A percentile compares a stretch with the other conserved stretches of the same genome.
phyloP scores from a whole-genome alignment of 2,113 vertebrate species.

The Nicator chloris region DNA sequence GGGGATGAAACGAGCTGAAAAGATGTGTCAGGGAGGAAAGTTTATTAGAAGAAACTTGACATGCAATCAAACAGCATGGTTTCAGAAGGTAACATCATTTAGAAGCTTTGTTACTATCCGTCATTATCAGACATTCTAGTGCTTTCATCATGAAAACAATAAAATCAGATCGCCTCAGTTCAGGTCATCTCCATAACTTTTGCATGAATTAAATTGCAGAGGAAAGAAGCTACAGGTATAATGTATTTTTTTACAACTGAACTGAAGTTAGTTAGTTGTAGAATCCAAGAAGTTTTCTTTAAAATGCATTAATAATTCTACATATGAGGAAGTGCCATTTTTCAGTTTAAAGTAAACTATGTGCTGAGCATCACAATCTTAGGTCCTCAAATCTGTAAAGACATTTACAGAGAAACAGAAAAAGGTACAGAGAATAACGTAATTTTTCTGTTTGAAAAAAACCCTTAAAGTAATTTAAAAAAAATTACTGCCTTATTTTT shows the following conservation, averaged over 20 bases:
- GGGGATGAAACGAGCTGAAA: slow-evolving; percentile 86
- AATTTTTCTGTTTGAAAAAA: background rate
- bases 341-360: background rate
- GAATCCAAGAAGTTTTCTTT: background rate
- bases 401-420: background rate
- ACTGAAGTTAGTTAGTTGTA: background rate
- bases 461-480: accelerated
- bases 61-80: background rate
- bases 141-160: background rate
- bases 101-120: background rate
- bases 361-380: background rate
- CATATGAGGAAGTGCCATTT: background rate
- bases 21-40: background rate
- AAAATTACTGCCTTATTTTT: background rate
- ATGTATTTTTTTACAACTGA: background rate
- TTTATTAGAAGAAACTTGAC: background rate
- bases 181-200: background rate
- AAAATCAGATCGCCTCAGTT: background rate
- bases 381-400: background rate
- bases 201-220: background rate
- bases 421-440: background rate
- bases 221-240: background rate
- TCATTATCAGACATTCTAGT: background rate
- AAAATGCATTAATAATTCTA: background rate
- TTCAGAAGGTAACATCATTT: background rate